Base-by-base conservation (phyloP, 2,888 invertebrate genomes). In the Macrosoma leucophasiata region DNA sequence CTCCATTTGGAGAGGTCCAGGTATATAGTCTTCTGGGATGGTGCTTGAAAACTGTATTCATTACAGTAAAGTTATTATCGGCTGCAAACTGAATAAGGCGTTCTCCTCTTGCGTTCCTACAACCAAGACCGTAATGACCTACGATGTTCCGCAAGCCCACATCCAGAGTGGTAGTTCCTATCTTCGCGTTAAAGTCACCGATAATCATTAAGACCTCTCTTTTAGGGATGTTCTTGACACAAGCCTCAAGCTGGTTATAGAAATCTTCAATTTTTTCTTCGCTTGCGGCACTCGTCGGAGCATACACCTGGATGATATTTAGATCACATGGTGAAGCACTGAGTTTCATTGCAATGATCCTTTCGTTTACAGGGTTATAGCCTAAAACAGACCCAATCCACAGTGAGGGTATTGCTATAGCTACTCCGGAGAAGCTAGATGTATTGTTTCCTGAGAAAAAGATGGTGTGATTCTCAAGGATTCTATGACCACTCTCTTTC, bases 401-500 rank as follows among this genome's bases (percentile, higher is more conserved):
- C 8, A 28, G 25, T 6, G 12, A 24, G 6, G 29, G 35, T n/a
- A 39, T 21, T 15, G 34, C 24, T 13, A 39, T 35, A 15, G 35
- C 39, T 28, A 35, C 39, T 21, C 39, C 35, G 4, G 33, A 13
- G 10, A 21, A 30, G 15, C 38, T 27, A n/a, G n/a, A n/a, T n/a
- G 7, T 9, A 39, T 36, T 20, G n/a, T 33, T 18, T 11, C 39
- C 39, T 0, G 42, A 41, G 14, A 28, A 39, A 23, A 35, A 41
- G 13, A 44, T 24, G 8, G 29, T 41, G 18, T 41, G 41, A 11
- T 28, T 32, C 2, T 39, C 39, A 1, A 21, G 8, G 21, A 25
- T 14, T 15, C 17, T 20, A 28, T 45, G 37, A 10, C 45, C 45
- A 6, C 24, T 33, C 7, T 10, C 21, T 28, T 37, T 44, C 44